These are phyloP conservation scores for Cichlasoma orientale DNA, from an alignment of 2,797 vertebrate species.

Conservation along the genomic window DNA sequence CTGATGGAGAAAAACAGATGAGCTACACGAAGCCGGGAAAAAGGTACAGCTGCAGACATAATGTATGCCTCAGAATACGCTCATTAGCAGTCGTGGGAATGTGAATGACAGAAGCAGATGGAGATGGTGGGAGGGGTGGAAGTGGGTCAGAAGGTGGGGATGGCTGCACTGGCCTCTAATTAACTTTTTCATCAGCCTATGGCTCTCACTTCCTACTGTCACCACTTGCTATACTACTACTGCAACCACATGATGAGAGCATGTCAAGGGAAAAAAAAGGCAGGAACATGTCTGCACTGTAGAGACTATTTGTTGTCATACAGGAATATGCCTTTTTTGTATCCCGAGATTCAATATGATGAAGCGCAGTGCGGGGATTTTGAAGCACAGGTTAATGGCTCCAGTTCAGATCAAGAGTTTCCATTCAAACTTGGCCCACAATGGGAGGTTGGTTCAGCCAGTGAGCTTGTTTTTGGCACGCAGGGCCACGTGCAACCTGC, in stretches of 20 bases:
- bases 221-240: neutral
- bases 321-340: neutral
- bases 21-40: neutral
- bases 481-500: neutral
- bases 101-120: constrained; percentile 56
- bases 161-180: constrained; percentile 60
- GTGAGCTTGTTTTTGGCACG: neutral
- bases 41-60: constrained; percentile 50
- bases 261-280: neutral
- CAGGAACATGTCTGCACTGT: neutral
- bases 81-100: constrained; percentile 59
- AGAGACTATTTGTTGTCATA: neutral
- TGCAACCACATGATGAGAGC: constrained; percentile 7
- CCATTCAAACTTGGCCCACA: neutral
- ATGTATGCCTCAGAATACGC: constrained; percentile 50
- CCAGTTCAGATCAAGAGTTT: neutral
- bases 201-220: constrained; percentile 21
- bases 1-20: neutral
- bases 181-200: constrained; percentile 51
- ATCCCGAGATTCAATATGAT: neutral
- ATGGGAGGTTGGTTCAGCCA: neutral
- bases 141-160: constrained; percentile 54
- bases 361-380: neutral
- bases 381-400: neutral
- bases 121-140: constrained; percentile 34